Evolutionary conservation across 1,140 invertebrate genomes (phyloP).

Genomic region (Rhynchophorus ferrugineus): DNA sequence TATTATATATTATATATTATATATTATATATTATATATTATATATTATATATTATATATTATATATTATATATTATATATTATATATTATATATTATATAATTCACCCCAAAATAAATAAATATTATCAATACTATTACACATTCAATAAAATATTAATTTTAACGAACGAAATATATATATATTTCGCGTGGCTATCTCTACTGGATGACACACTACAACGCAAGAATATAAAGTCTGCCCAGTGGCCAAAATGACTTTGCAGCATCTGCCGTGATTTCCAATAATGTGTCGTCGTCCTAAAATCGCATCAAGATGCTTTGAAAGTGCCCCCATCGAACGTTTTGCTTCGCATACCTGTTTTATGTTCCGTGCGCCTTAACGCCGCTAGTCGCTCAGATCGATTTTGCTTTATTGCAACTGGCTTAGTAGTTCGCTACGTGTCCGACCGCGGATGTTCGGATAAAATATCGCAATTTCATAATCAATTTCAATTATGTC

Average conservation of each 20-base stretch:
- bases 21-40: too few relatives aligned
- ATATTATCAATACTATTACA: too few relatives aligned
- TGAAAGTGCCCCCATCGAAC: background rate
- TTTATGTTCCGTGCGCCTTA: slow-evolving; percentile 10
- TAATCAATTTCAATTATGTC: background rate
- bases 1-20: too few relatives aligned
- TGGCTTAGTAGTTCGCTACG: background rate
- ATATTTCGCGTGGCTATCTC: background rate
- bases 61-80: too few relatives aligned
- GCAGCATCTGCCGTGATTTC: slow-evolving; percentile 10
- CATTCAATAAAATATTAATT: too few relatives aligned
- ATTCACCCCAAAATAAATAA: too few relatives aligned
- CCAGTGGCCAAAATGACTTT: slow-evolving; percentile 8
- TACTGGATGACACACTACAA: background rate
- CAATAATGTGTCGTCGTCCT: slow-evolving; percentile 8
- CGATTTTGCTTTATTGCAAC: slow-evolving; percentile 3
- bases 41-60: too few relatives aligned
- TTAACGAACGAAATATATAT: too few relatives aligned
- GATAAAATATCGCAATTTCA: background rate
- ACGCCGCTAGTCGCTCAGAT: background rate
- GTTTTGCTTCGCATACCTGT: slow-evolving; percentile 11
- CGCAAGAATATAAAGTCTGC: slow-evolving; percentile 1
- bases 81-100: too few relatives aligned
- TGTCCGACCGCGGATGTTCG: background rate
- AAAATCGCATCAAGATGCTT: slow-evolving; percentile 10